Evolutionary conservation across 2,888 invertebrate species (phyloP).

Genomic region (Callosobruchus maculatus): DNA sequence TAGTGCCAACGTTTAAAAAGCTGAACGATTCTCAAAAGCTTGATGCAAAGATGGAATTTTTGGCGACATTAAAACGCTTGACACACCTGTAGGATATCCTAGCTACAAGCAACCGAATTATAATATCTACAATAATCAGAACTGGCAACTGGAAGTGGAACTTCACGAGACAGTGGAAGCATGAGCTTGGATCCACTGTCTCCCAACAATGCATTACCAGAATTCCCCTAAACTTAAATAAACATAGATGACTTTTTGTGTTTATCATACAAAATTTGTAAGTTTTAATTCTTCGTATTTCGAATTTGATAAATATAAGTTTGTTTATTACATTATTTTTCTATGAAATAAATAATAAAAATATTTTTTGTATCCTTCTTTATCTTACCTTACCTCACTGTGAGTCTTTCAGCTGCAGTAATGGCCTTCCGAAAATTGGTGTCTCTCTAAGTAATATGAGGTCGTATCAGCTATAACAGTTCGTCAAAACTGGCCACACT

Average conservation of each 20-base stretch:
- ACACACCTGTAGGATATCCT: neutral
- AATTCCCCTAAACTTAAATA: no score
- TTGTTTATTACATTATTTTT: no score
- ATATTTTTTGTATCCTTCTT: neutral
- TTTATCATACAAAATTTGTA: neutral
- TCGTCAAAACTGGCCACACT: slow-evolving; percentile 3
- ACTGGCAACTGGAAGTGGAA: neutral
- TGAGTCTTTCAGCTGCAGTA: neutral
- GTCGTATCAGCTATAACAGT: neutral
- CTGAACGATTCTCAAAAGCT: neutral
- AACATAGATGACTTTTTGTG: no score
- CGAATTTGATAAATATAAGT: neutral
- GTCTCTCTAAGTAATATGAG: neutral
- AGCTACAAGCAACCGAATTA: neutral
- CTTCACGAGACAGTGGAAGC: no score
- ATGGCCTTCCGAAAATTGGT: neutral
- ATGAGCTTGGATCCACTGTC: no score
- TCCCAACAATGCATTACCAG: no score
- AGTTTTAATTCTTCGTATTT: neutral
- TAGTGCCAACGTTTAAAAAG: slow-evolving; percentile 1
- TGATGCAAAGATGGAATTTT: slow-evolving; percentile 2
- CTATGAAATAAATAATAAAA: no score
- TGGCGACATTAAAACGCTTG: neutral
- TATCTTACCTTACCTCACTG: neutral
- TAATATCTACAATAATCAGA: neutral